A percentile compares a stretch with the other conserved stretches of the same genome.
These are phyloP conservation scores for Eidolon helvum DNA, from an alignment of 2,113 vertebrate genomes.

Conservation along the genomic window DNA sequence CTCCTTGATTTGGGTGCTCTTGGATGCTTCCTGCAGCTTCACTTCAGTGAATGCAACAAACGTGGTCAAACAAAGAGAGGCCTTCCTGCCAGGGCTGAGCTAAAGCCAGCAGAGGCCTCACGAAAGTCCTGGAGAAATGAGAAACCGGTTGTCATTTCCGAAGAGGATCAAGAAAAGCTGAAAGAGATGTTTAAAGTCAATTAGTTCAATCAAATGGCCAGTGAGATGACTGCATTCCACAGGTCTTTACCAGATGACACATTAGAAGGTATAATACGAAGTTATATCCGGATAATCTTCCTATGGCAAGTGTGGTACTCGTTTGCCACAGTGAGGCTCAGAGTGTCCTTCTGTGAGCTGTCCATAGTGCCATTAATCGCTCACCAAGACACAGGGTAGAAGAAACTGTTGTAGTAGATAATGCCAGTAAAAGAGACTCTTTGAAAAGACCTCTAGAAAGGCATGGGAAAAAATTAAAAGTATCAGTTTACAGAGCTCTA, in stretches of 20 bases:
- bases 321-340: constrained; percentile 95
- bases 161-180: too few species aligned
- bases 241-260: too few species aligned
- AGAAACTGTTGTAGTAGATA: constrained; percentile 92
- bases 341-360: constrained; percentile 90
- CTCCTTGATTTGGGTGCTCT: constrained; percentile 94
- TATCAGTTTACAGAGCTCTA: constrained; percentile 93
- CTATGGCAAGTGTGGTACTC: constrained; percentile 89
- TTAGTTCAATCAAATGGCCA: too few species aligned
- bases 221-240: too few species aligned
- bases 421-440: constrained; percentile 93
- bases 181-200: too few species aligned
- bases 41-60: constrained; percentile 97
- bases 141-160: too few species aligned
- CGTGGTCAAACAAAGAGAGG: constrained; percentile 91
- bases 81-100: constrained; percentile 79
- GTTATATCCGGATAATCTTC: constrained; percentile 90
- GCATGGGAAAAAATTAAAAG: constrained; percentile 92
- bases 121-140: too few species aligned
- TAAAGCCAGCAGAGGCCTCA: too few species aligned
- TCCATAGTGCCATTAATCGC: constrained; percentile 92
- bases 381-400: constrained; percentile 91
- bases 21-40: constrained; percentile 93
- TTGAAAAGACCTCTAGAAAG: constrained; percentile 95
- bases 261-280: constrained; percentile 90